These are phyloP conservation scores for Troglohyphantes excavatus DNA, from an alignment of 2,888 invertebrate species.

Conservation along the genomic window DNA sequence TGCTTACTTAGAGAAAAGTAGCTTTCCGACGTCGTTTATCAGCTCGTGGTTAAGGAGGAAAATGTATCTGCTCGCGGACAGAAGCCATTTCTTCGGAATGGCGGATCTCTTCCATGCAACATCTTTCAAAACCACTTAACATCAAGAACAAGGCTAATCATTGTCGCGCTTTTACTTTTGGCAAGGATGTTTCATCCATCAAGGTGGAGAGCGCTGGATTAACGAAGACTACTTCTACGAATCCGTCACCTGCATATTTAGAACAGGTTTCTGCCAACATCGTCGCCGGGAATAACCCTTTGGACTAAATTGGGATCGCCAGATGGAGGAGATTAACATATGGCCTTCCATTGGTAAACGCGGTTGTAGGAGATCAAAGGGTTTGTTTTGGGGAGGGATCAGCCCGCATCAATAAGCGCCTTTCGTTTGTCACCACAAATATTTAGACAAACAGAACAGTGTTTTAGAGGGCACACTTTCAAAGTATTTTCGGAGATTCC, in stretches of 20 bases:
- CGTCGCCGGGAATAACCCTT: constrained; percentile 64
- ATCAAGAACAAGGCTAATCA: constrained; percentile 73
- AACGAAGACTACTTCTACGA: constrained; percentile 57
- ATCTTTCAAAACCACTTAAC: constrained; percentile 76
- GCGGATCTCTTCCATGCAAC: constrained; percentile 71
- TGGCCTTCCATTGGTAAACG: constrained; percentile 52
- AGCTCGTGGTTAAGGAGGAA: constrained; percentile 60
- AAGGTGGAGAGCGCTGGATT: constrained; percentile 63
- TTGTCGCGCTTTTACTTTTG: constrained; percentile 63
- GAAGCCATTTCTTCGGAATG: constrained; percentile 66
- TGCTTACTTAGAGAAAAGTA: constrained; percentile 53
- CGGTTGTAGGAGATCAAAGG: constrained; percentile 17
- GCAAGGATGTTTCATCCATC: constrained; percentile 69
- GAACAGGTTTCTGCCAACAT: constrained; percentile 66
- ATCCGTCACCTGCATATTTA: constrained; percentile 74
- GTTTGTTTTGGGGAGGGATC: constrained; percentile 26
- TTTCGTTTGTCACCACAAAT: no score
- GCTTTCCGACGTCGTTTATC: constrained; percentile 59
- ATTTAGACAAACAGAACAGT: no score
- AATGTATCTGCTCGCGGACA: constrained; percentile 69
- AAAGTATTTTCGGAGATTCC: no score
- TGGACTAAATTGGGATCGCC: constrained; percentile 69
- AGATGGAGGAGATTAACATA: constrained; percentile 70
- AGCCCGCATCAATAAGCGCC: constrained; percentile 43
- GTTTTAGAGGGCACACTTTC: no score